Evolutionary conservation across 2,113 vertebrate genomes (phyloP).

Genomic region (Tursiops truncatus): DNA sequence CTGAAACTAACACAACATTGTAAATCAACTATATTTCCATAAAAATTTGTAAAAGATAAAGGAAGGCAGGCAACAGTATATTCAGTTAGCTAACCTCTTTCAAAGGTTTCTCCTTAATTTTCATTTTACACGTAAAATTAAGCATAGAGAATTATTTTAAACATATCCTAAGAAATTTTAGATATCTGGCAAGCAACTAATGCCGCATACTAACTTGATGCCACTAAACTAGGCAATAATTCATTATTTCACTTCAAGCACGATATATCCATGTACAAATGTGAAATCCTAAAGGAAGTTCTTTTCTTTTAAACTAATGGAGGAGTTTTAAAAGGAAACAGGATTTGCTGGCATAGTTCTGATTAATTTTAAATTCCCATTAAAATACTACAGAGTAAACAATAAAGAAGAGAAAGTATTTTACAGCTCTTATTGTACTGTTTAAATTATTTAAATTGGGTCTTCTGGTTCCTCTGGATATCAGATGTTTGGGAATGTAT

Average conservation of each 20-base stretch:
- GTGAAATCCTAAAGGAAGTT: neutral
- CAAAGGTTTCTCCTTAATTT: neutral
- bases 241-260: conserved; percentile 24
- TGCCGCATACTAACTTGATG: neutral
- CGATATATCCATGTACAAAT: neutral
- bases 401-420: neutral
- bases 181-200: conserved; percentile 4
- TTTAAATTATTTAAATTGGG: conserved; percentile 30
- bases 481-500: neutral
- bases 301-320: conserved; percentile 29
- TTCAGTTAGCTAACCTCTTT: neutral
- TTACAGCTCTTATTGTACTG: neutral
- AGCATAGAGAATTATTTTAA: neutral
- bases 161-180: neutral
- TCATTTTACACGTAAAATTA: conserved; percentile 20
- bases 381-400: conserved; percentile 31
- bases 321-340: neutral
- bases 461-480: neutral
- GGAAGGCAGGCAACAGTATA: neutral
- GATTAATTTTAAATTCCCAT: conserved; percentile 36
- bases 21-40: neutral
- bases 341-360: neutral
- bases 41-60: neutral
- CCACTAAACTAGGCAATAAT: conserved; percentile 36
- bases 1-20: neutral